These are phyloP conservation scores for Dugesia japonica DNA, from an alignment of 2,888 invertebrate genomes.

Conservation along the genomic window DNA sequence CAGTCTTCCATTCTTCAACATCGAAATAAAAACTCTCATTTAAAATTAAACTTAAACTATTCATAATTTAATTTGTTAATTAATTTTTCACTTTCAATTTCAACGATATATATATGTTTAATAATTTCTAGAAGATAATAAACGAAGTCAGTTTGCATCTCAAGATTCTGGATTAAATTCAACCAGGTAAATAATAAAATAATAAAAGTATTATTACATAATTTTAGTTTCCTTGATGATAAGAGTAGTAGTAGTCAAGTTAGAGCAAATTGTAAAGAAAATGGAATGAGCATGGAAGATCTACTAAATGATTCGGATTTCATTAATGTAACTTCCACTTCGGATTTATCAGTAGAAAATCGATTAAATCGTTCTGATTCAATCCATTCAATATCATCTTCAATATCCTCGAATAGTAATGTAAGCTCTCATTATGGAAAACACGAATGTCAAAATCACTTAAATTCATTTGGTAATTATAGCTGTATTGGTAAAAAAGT, in stretches of 20 bases:
- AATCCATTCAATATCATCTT: background rate
- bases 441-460: background rate
- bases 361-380: background rate
- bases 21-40: too few relatives aligned
- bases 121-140: background rate
- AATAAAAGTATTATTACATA: background rate
- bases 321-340: background rate
- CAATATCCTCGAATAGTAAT: background rate
- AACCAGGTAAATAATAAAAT: background rate
- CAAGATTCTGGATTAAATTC: constrained; percentile 15
- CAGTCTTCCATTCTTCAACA: too few relatives aligned
- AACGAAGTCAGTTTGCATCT: background rate
- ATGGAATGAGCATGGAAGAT: background rate
- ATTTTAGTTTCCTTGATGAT: background rate
- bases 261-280: background rate
- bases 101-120: background rate
- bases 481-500: background rate
- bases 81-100: background rate
- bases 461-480: background rate
- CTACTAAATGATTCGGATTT: background rate
- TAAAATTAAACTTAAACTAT: too few relatives aligned
- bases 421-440: background rate
- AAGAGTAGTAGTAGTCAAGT: constrained; percentile 9
- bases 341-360: background rate
- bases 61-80: too few relatives aligned